Percentiles rank a stretch among this genome's conserved stretches.
Conservation (phyloP, 1,140 invertebrate species). For the Trichogramma pretiosum region DNA sequence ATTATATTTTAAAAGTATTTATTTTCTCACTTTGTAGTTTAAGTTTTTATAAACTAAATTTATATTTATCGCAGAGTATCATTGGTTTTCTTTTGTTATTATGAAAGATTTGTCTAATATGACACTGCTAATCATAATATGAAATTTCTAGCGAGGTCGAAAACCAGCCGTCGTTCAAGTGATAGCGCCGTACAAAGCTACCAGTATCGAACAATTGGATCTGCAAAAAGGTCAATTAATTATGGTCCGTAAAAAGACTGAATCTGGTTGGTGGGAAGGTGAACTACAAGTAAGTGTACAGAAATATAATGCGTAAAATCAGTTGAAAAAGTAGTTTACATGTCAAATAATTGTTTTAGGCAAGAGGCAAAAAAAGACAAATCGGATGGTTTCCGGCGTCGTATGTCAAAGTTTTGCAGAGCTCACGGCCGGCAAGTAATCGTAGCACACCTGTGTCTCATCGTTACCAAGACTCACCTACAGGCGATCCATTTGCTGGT, state of each 20-base stretch:
- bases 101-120: no score
- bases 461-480: conserved; percentile 49
- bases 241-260: conserved; percentile 90
- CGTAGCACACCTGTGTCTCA: conserved; percentile 63
- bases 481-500: conserved; percentile 41
- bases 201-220: conserved; percentile 81
- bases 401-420: conserved; percentile 80
- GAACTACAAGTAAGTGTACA: conserved; percentile 69
- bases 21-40: no score
- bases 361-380: conserved; percentile 89
- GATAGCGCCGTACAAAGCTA: conserved; percentile 79
- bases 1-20: no score
- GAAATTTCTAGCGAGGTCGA: conserved; percentile 49
- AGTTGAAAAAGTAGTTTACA: background rate
- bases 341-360: conserved; percentile 39
- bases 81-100: no score
- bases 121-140: background rate
- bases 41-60: no score
- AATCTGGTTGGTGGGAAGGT: conserved; percentile 98
- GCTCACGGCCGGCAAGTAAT: conserved; percentile 59
- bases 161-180: conserved; percentile 84
- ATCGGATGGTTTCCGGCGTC: conserved; percentile 97
- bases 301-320: background rate
- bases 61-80: no score
- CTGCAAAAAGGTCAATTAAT: conserved; percentile 89